Conservation (phyloP, 2,888 invertebrate species). For the Rhopalosiphum nymphaeae region DNA sequence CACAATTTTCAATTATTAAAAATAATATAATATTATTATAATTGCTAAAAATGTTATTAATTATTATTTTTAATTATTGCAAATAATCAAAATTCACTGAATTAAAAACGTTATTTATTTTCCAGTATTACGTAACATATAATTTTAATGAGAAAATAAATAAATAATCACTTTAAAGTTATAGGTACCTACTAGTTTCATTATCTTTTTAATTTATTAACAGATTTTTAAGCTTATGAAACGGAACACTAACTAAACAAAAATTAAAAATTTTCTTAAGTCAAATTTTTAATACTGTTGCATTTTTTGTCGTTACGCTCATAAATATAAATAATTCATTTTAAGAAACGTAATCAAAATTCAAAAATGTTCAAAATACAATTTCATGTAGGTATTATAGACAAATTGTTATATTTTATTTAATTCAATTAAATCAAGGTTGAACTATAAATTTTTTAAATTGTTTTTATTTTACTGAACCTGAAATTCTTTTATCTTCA, state of each 20-base stretch:
- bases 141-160: neutral
- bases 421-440: slow-evolving; percentile 4
- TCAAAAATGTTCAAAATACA: neutral
- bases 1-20: neutral
- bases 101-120: neutral
- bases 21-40: neutral
- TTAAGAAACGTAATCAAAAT: neutral
- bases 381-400: neutral
- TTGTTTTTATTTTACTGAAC: neutral
- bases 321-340: neutral
- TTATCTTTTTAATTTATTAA: neutral
- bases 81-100: neutral
- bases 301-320: neutral
- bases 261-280: neutral
- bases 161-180: neutral
- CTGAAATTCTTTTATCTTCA: slow-evolving; percentile 38
- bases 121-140: neutral
- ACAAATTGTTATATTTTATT: slow-evolving; percentile 10
- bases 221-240: neutral
- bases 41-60: neutral
- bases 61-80: neutral
- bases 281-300: neutral
- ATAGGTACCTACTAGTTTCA: neutral
- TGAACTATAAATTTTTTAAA: neutral
- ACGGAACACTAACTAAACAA: neutral